Evolutionary conservation across 1,140 invertebrate genomes (phyloP).

Genomic region (Muscidifurax raptorellus): DNA sequence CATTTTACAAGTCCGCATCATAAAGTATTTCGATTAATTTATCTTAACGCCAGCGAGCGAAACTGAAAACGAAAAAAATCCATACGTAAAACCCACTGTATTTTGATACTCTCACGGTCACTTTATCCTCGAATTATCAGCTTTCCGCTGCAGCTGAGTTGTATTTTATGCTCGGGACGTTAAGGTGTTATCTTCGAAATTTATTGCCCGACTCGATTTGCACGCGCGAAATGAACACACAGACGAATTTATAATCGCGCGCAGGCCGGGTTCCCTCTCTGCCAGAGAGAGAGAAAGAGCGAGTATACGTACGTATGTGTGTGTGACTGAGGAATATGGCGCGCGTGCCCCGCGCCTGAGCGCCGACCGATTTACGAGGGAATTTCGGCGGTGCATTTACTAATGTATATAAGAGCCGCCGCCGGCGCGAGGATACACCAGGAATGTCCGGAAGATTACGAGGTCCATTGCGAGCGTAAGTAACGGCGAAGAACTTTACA

Average conservation of each 20-base stretch:
- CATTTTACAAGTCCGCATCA: no score
- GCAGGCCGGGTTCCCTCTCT: not conserved
- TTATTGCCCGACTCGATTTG: conserved; percentile 33
- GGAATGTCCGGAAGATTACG: conserved; percentile 19
- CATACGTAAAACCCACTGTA: not conserved
- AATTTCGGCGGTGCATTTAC: conserved; percentile 28
- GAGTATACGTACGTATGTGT: not conserved
- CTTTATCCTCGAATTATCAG: conserved; percentile 26
- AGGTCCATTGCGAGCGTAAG: not conserved
- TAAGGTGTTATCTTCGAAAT: conserved; percentile 37
- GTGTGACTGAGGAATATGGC: not conserved
- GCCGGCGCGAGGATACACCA: not conserved
- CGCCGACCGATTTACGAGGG: conserved; percentile 29
- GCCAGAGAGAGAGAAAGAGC: no score
- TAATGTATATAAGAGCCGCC: conserved; percentile 9
- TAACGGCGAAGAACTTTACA: conserved; percentile 14
- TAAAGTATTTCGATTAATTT: not conserved
- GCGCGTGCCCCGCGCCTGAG: not conserved
- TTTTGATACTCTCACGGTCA: conserved; percentile 11
- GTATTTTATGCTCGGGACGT: conserved; percentile 8
- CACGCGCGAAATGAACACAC: conserved; percentile 24
- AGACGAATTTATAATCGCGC: conserved; percentile 38
- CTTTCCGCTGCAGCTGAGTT: conserved; percentile 6
- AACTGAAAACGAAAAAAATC: not conserved
- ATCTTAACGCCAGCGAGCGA: not conserved